Base-by-base conservation (phyloP, 2,113 vertebrate genomes). In the Atractosteus spatula region DNA sequence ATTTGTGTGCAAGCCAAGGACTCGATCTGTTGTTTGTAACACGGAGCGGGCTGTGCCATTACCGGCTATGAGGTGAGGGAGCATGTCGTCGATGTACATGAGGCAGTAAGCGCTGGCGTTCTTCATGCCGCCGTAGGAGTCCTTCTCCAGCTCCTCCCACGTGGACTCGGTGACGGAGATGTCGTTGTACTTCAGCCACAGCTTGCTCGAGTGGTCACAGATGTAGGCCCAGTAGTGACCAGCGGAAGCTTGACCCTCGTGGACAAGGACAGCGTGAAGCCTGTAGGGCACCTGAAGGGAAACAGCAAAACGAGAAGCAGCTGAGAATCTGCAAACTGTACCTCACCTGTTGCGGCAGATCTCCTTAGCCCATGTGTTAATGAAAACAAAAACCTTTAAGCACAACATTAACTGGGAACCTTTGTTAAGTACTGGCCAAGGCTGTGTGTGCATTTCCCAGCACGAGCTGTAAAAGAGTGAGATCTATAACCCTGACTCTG, bases 171-270 rank as follows among this genome's bases (percentile, higher is more conserved):
- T 94, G 74, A 99, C 95, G 0, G 89, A 92, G 55, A 98, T 85
- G 72, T 99, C 97, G 0, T 99, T 99, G 84, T 95, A 99, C 69
- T 96, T 99, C 66, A 98, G 94, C 97, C 97, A 99, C 77, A 86
- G 88, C n/a, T 89, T 84, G 16, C 89, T 89, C 41, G 86, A 77
- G 42, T 94, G 95, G 82, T 96, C 87, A 0, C 93, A 97, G 56
- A 98, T 89, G 70, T 96, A 99, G n/a, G 97, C 95, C 97, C 97
- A 99, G 88, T 99, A 99, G 81, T 99, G 97, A 2, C 97, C 97
- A 0, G 96, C 95, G 0, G 95, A 96, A 0, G 97, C 97, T 74
- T 99, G 97, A 41, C 97, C 97, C 75, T 99, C 97, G 0, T 99
- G 97, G 3, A 99, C 96, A 2, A 99, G 87, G 47, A 99, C 97